These are phyloP conservation scores for Polypedilum pembai DNA, from an alignment of 1,140 invertebrate species.

Conservation along the genomic window DNA sequence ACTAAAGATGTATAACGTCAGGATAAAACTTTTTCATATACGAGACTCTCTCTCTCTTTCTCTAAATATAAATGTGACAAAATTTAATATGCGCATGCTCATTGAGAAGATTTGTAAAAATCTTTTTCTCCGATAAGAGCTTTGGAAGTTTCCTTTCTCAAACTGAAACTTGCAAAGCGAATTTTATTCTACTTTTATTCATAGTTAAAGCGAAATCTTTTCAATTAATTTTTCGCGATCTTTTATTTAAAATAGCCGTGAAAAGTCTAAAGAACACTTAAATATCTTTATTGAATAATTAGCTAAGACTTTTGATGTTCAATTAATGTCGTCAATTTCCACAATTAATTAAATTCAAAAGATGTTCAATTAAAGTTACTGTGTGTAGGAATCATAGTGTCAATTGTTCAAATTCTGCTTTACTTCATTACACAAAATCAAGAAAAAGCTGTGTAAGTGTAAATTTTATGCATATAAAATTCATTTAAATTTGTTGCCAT, in stretches of 20 bases:
- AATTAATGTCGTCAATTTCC: neutral
- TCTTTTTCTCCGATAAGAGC: slow-evolving; percentile 10
- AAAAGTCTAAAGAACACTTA: neutral
- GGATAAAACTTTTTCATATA: too few relatives aligned
- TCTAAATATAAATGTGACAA: neutral
- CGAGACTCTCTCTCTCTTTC: too few relatives aligned
- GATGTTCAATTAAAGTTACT: slow-evolving; percentile 19
- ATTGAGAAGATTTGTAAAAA: neutral
- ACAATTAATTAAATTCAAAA: neutral
- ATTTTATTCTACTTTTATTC: slow-evolving; percentile 13
- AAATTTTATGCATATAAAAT: too few relatives aligned
- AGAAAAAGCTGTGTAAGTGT: too few relatives aligned
- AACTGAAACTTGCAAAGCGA: neutral
- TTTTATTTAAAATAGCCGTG: neutral
- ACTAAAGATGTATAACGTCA: too few relatives aligned
- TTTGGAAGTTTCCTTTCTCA: neutral
- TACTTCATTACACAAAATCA: too few relatives aligned
- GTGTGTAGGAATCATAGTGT: neutral
- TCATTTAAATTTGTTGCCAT: too few relatives aligned
- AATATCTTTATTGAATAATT: neutral
- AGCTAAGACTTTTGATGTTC: neutral
- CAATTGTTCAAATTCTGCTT: too few relatives aligned
- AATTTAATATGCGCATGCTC: neutral
- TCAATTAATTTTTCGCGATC: neutral
- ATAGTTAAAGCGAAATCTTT: neutral